These are phyloP conservation scores for Gymnosoma rotundatum DNA, from an alignment of 2,888 invertebrate species.

Conservation along the genomic window DNA sequence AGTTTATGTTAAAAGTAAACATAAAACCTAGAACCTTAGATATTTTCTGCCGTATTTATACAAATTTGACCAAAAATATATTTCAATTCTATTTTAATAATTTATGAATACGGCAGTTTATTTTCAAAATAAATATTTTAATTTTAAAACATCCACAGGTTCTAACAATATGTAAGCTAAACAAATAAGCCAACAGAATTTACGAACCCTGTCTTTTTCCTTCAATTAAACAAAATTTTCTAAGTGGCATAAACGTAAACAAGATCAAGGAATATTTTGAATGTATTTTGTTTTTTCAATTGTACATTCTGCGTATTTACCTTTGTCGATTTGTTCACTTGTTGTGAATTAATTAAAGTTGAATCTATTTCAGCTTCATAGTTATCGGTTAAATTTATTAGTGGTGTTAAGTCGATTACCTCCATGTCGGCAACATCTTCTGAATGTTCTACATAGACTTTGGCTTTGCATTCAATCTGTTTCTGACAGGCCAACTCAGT, in stretches of 20 bases:
- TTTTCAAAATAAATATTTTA: no score
- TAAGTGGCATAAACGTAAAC: background rate
- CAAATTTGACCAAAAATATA: no score
- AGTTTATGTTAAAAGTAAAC: no score
- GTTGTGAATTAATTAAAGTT: constrained; percentile 74
- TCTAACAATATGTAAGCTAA: no score
- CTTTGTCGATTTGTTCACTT: constrained; percentile 78
- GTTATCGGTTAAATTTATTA: constrained; percentile 80
- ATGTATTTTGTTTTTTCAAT: background rate
- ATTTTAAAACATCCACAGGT: no score
- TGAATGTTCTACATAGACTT: constrained; percentile 75
- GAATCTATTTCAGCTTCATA: constrained; percentile 80
- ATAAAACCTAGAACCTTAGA: no score
- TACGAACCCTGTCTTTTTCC: constrained; percentile 1
- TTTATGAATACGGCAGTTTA: no score
- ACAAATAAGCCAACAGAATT: background rate
- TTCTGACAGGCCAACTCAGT: constrained; percentile 81
- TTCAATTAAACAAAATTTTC: background rate
- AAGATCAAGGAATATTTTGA: background rate
- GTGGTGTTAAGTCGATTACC: constrained; percentile 80
- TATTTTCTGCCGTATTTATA: no score
- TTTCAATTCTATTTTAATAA: no score
- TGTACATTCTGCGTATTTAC: constrained; percentile 72
- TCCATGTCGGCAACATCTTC: constrained; percentile 74
- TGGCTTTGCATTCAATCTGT: constrained; percentile 80